Percentiles rank a stretch among this genome's conserved stretches.
phyloP scores from a whole-genome alignment of 2,888 invertebrate species.

The Acleris holmiana region DNA sequence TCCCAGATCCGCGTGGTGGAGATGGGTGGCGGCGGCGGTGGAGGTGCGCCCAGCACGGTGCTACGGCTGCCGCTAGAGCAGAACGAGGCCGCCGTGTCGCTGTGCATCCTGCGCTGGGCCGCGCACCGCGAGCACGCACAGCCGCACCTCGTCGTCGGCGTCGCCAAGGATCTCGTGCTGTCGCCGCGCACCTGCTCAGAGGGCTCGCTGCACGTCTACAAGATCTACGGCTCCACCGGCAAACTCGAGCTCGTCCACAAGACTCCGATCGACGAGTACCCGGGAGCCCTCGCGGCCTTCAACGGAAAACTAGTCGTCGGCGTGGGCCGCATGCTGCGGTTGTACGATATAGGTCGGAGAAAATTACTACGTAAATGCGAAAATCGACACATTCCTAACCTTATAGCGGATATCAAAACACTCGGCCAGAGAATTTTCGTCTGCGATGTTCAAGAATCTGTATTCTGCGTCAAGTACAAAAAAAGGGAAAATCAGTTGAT shows the following conservation, averaged over 20 bases:
- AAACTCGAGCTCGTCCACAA: slow-evolving; percentile 96
- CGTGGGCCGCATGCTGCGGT: slow-evolving; percentile 94
- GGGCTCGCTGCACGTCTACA: slow-evolving; percentile 95
- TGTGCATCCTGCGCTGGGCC: slow-evolving; percentile 92
- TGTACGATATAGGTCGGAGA: slow-evolving; percentile 97
- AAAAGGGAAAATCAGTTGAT: slow-evolving; percentile 98
- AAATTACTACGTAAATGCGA: slow-evolving; percentile 99
- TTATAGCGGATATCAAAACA: slow-evolving; percentile 96
- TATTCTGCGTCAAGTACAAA: slow-evolving; percentile 97
- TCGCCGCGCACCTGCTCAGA: slow-evolving; percentile 93
- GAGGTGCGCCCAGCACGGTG: slow-evolving; percentile 88
- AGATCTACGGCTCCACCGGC: slow-evolving; percentile 90
- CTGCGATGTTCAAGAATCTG: slow-evolving; percentile 98
- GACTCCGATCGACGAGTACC: slow-evolving; percentile 96
- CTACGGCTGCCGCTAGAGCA: slow-evolving; percentile 94
- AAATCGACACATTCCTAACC: slow-evolving; percentile 97
- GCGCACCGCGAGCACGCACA: slow-evolving; percentile 73
- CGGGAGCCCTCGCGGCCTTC: slow-evolving; percentile 94
- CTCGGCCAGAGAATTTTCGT: slow-evolving; percentile 97
- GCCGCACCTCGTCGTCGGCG: slow-evolving; percentile 92
- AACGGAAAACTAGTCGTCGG: slow-evolving; percentile 96
- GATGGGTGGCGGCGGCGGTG: slow-evolving; percentile 85
- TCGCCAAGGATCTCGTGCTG: slow-evolving; percentile 94
- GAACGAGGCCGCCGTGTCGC: slow-evolving; percentile 97
- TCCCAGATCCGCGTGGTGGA: slow-evolving; percentile 94